A percentile compares a stretch with the other conserved stretches of the same genome.
These are phyloP conservation scores for Euzetes globulus DNA, from an alignment of 2,888 invertebrate species.

Conservation along the genomic window DNA sequence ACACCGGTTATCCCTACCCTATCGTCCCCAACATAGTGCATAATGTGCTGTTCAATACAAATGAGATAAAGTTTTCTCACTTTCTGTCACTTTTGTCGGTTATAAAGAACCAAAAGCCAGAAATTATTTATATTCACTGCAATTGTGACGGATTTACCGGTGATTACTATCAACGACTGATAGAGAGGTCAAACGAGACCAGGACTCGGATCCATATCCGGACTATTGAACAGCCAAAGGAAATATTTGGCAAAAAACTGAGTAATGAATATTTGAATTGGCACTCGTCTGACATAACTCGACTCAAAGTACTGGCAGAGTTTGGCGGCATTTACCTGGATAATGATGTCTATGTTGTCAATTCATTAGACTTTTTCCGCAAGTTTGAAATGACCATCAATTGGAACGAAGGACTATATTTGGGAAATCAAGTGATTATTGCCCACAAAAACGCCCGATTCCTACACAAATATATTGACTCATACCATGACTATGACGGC, in stretches of 20 bases:
- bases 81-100: slow-evolving; percentile 46
- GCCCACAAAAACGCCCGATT: slow-evolving; percentile 47
- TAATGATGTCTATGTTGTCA: slow-evolving; percentile 46
- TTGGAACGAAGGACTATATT: slow-evolving; percentile 47
- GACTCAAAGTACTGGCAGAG: slow-evolving; percentile 46
- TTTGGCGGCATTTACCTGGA: slow-evolving; percentile 49
- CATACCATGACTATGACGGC: slow-evolving; percentile 46
- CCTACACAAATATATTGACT: slow-evolving; percentile 46
- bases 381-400: slow-evolving; percentile 47
- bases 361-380: slow-evolving; percentile 45
- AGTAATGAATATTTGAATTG: slow-evolving; percentile 44
- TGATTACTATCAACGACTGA: slow-evolving; percentile 40
- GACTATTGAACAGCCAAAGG: slow-evolving; percentile 43
- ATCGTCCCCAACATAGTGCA: slow-evolving; percentile 48
- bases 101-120: slow-evolving; percentile 46
- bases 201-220: slow-evolving; percentile 25
- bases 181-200: slow-evolving; percentile 31
- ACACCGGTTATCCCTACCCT: too few species aligned
- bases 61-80: slow-evolving; percentile 44
- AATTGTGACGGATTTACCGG: slow-evolving; percentile 42
- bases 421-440: slow-evolving; percentile 45
- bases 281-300: slow-evolving; percentile 48
- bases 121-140: slow-evolving; percentile 45
- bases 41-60: slow-evolving; percentile 45
- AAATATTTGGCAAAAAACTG: slow-evolving; percentile 48